Base-by-base conservation (phyloP, 2,797 vertebrate genomes). In the Mycteria americana region DNA sequence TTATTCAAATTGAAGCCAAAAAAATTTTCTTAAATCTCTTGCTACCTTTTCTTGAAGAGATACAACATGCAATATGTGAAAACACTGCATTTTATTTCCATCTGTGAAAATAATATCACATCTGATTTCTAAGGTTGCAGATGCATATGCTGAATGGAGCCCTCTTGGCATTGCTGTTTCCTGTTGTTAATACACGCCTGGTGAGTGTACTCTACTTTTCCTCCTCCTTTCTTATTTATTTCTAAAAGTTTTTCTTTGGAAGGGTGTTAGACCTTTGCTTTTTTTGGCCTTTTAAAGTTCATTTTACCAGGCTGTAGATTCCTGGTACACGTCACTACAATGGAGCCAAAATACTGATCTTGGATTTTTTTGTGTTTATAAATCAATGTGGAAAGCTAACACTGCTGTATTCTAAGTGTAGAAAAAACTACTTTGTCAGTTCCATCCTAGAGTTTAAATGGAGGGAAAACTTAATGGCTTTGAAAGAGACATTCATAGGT, bases 111-210 rank as follows among this genome's bases (percentile, higher is more conserved):
- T 93, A 82, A 95, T 22, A 25, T 37, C 31, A 7, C 6, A 33
- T 83, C 31, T 94, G n/a, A 89, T 59, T 88, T 72, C 46, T 43
- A 97, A 99, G 99, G 98, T 97, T 99, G 63, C 99, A 99, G 97
- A 99, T 99, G 97, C 99, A 99, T 88, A 99, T 99, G 99, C 94
- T 99, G 92, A 99, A 99, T 60, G 99, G 99, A 12, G 99, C 99
- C 1, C 98, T 99, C 41, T 94, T 99, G 95, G 99, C 99, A 18
- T 92, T 99, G 94, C 98, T 99, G 91, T 99, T 99, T 93, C 99
- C 99, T 37, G 99, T 99, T 43, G 99, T 99, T 96, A 99, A 99
- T 97, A 99, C 99, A 8, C 98, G 99, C 88, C 97, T 99, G 98
- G 99, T 99, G 97, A 99, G 99, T 99, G 91, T 30, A 17, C 18